Evolutionary conservation across 2,113 vertebrate species (phyloP), one percentile per base, ranked within the genome.

Genomic region (Arenaria interpres): DNA sequence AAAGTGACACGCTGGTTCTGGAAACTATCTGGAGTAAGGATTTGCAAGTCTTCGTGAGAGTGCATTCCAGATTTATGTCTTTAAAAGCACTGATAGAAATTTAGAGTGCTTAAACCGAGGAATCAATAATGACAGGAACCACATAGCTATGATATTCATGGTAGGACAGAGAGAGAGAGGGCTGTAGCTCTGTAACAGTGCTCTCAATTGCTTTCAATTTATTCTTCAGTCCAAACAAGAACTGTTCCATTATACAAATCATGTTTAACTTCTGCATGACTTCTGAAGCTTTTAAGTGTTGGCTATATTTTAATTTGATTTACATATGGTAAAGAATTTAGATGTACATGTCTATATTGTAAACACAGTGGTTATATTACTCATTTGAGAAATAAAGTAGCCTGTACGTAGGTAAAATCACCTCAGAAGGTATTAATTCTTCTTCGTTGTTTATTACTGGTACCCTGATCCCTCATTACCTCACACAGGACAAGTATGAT

Each of bases 371-470:
- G 32, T 74, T 66, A 2, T 50, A 15, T 19, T 35, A 39, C 20
- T 53, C 6, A 17, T 13, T 14, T 66, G 59, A 64, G 53, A 37
- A 72, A 35, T 23, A 30, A 30, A 84, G 24, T 3, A 4, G 7
- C 48, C 22, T 45, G 20, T 41, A 37, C 0, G 1, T 41, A 30
- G 45, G 35, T 51, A 62, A 75, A 89, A 46, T 1, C 3, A 1
- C 21, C 45, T 67, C 28, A n/a, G 57, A 79, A 71, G 14, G 7
- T 51, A 51, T 4, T 28, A 7, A 14, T 43, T 53, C 63, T 68
- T 81, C 33, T 68, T 78, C 63, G 16, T 46, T 77, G 10, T 69
- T 72, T 76, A 19, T 7, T 67, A 1, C 12, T 51, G 46, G 37
- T 88, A 48, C 17, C n/a, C 30, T 63, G 41, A 84, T 71, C 37